Percentiles rank a stretch among this genome's conserved stretches.
phyloP scores from a whole-genome alignment of 2,113 vertebrate genomes.

The Mus musculus region GRCm39 chr1:38752001-38752500 shows the following conservation, averaged over 20 bases:
- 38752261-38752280: neutral
- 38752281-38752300: neutral
- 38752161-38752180: no score
- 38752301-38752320: neutral
- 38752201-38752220: neutral
- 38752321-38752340: neutral
- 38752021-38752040: neutral
- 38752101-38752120: neutral
- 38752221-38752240: neutral
- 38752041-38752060: fast-evolving
- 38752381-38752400: neutral
- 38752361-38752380: neutral
- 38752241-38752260: neutral
- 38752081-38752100: no score
- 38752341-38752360: neutral
- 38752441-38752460: neutral
- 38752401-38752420: neutral
- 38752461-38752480: neutral
- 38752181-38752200: neutral
- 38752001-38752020: neutral
- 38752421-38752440: neutral
- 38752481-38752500: neutral
- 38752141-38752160: conserved; percentile 6
- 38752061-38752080: no score
- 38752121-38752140: neutral